phyloP scores from a whole-genome alignment of 2,113 vertebrate species.

The mouse (Mus musculus) region DNA sequence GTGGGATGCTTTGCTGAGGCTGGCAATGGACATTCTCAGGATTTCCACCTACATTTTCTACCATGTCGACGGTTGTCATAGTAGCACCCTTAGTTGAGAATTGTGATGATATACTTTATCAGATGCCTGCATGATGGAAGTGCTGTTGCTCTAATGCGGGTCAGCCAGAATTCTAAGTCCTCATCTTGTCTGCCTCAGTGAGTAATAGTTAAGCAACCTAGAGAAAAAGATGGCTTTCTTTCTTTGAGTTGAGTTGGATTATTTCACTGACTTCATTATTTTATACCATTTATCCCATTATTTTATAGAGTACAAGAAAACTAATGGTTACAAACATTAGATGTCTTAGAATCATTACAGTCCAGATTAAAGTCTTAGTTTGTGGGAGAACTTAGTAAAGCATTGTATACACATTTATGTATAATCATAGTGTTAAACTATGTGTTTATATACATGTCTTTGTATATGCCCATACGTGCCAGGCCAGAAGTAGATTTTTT shows the following conservation, averaged over 20 bases:
- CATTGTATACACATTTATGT: neutral
- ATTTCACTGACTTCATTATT: slow-evolving; percentile 3
- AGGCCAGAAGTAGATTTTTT: neutral
- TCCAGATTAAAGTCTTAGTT: slow-evolving; percentile 11
- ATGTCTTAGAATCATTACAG: neutral
- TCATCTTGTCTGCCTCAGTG: slow-evolving; percentile 36
- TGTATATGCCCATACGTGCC: neutral
- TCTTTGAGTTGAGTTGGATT: slow-evolving; percentile 51
- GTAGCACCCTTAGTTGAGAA: slow-evolving; percentile 68
- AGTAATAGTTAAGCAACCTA: slow-evolving; percentile 58
- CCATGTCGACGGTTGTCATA: slow-evolving; percentile 49
- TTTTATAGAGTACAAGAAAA: slow-evolving; percentile 40
- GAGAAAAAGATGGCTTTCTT: slow-evolving; percentile 49
- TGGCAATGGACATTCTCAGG: slow-evolving; percentile 45
- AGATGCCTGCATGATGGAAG: slow-evolving; percentile 66
- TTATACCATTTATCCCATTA: neutral
- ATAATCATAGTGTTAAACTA: slow-evolving; percentile 29
- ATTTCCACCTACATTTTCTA: slow-evolving; percentile 53
- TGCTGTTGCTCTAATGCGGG: slow-evolving; percentile 64
- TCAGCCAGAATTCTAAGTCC: slow-evolving; percentile 49
- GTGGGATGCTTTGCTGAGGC: neutral
- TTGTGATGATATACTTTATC: slow-evolving; percentile 69
- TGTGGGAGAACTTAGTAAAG: neutral
- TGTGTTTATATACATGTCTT: neutral
- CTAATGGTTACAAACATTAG: neutral